Conservation (phyloP, 92 coral and sea anemone species). For the Palythoa caribaeorum region DNA sequence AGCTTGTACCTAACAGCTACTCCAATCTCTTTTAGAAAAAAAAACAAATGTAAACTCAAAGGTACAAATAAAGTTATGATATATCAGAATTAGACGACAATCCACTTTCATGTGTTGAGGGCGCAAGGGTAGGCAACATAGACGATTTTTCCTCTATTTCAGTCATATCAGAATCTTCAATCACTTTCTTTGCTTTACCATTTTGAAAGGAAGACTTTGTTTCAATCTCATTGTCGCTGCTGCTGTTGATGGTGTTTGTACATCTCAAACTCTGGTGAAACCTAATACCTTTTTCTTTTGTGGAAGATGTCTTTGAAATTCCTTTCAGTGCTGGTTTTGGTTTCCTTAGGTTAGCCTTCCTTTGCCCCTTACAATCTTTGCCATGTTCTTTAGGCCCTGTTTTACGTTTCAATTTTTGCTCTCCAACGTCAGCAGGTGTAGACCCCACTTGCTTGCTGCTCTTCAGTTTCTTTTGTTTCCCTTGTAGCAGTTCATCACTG, state of each 20-base stretch:
- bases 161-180: constrained; percentile 18
- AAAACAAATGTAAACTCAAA: no score
- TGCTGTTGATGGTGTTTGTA: constrained; percentile 6
- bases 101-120: constrained; percentile 25
- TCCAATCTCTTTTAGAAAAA: no score
- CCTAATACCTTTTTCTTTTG: constrained; percentile 14
- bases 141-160: background rate
- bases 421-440: constrained; percentile 3
- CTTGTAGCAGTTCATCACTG: constrained; percentile 1
- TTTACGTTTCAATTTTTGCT: background rate
- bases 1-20: no score
- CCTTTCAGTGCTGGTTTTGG: constrained; percentile 12
- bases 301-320: constrained; percentile 18
- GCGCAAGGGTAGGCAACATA: background rate
- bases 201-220: constrained; percentile 9
- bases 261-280: constrained; percentile 21
- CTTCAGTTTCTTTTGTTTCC: background rate
- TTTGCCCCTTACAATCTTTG: background rate
- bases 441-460: constrained; percentile 29
- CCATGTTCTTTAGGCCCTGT: background rate
- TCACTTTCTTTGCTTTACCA: constrained; percentile 21
- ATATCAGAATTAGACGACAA: background rate
- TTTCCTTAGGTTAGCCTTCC: background rate
- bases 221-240: constrained; percentile 28
- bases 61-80: no score